phyloP scores from a whole-genome alignment of 1,140 invertebrate species.

The Drosophila arizonae region DNA sequence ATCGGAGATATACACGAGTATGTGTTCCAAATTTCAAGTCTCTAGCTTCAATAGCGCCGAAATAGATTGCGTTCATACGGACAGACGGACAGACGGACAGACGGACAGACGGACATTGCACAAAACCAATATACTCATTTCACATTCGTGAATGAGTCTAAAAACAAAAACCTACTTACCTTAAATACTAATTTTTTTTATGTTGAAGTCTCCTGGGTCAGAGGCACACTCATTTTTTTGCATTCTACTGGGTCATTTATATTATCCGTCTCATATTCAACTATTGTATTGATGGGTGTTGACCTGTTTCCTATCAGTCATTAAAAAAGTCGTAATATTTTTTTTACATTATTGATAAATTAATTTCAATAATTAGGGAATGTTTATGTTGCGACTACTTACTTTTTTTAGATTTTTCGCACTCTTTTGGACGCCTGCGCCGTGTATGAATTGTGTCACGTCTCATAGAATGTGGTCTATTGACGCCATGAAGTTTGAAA shows the following conservation, averaged over 20 bases:
- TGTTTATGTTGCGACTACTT: conserved; percentile 34
- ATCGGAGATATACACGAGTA: too few species aligned
- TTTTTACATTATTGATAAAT: too few species aligned
- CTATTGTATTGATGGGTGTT: conserved; percentile 27
- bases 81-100: too few species aligned
- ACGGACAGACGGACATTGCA: too few species aligned
- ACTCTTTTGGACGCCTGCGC: conserved; percentile 93
- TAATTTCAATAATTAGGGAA: too few species aligned
- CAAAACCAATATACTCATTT: too few species aligned
- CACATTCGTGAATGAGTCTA: too few species aligned
- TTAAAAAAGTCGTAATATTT: too few species aligned
- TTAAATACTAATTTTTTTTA: conserved; percentile 49
- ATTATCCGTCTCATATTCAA: conserved; percentile 43
- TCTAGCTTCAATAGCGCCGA: too few species aligned
- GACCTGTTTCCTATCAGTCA: conserved; percentile 32
- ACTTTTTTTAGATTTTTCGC: conserved; percentile 84
- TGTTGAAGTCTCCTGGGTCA: conserved; percentile 31
- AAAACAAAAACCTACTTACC: conserved; percentile 32
- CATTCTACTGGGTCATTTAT: conserved; percentile 31
- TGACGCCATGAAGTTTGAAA: conserved; percentile 95
- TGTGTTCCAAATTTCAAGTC: too few species aligned
- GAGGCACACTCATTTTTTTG: conserved; percentile 31
- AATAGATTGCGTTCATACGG: too few species aligned
- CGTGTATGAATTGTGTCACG: conserved; percentile 98
- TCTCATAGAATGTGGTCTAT: conserved; percentile 96